phyloP scores from a whole-genome alignment of 2,888 invertebrate genomes.

The Ormyrus labotus region DNA sequence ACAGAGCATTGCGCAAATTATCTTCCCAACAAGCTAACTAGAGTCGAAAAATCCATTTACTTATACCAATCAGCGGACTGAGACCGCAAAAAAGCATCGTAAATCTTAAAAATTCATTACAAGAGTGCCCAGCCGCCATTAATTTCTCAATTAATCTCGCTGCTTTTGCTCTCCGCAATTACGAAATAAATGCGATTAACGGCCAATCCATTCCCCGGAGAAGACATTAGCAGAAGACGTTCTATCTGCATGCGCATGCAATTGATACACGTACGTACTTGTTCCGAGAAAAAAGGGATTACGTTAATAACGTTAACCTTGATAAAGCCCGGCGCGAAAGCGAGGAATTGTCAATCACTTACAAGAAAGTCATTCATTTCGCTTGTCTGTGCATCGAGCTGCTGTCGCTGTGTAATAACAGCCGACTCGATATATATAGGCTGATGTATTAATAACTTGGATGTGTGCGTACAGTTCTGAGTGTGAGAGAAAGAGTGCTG shows the following conservation, averaged over 20 bases:
- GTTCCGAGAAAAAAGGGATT: constrained; percentile 21
- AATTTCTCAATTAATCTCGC: constrained; percentile 19
- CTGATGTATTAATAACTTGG: constrained; percentile 11
- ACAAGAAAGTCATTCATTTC: constrained; percentile 37
- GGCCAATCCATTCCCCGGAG: not conserved
- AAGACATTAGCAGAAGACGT: not conserved
- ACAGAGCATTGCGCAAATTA: too few relatives aligned
- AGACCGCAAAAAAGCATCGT: not conserved
- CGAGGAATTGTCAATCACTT: constrained; percentile 34
- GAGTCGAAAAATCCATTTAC: not conserved
- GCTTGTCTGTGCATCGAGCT: not conserved
- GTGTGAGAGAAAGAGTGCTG: not conserved
- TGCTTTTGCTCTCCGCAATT: not conserved
- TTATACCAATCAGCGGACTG: not conserved
- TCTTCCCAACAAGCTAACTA: not conserved
- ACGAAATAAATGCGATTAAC: constrained; percentile 20
- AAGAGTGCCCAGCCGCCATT: not conserved
- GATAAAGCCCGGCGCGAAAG: constrained; percentile 29
- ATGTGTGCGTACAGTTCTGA: not conserved
- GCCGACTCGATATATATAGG: not conserved
- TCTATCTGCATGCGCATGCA: constrained; percentile 1
- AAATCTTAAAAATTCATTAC: constrained; percentile 10
- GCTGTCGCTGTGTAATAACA: not conserved
- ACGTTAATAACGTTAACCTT: constrained; percentile 43
- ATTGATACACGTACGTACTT: not conserved